Base-by-base conservation (phyloP, 2,797 vertebrate genomes). In the Mergus octosetaceus region DNA sequence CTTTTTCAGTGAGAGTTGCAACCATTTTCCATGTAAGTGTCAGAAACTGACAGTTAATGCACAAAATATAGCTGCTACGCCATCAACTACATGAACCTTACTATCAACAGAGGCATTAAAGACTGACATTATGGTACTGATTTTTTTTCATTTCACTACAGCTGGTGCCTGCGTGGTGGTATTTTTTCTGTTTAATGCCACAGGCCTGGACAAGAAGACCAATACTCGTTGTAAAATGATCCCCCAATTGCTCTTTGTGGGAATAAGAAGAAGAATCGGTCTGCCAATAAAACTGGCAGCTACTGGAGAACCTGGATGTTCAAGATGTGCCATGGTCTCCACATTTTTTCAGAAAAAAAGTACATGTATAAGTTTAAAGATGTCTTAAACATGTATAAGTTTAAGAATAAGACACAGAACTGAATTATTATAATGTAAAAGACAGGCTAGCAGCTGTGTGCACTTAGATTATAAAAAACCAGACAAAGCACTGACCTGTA, bases 401-500 rank as follows among this genome's bases (percentile, higher is more conserved):
- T 84, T 84, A 81, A 72, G 65, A 88, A 70, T 87, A 90, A 2
- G 4, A 73, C 30, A 41, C 17, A 38, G 49, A 95, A 87, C 20
- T 10, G 4, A 78, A 34, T 90, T 90, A 45, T 87, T 49, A 21
- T 68, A 73, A 68, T 8, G 34, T 38, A 85, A 74, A 91, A 88
- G 68, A 60, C 66, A 60, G 60, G 53, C 53, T 71, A 80, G 61
- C 85, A 94, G 94, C 71, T 96, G 86, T 32, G 72, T 81, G 70
- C 72, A 71, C 93, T 82, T 88, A 56, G 71, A 68, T 30, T 36
- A 86, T 30, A 75, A 78, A 78, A 96, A 96, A 82, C 11, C 2
- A 47, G 32, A 30, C 25, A 87, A 91, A 90, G 77, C 75, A 87
- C n/a, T 96, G 93, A 95, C 93, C 92, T 90, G 86, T 92, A 91